Base-by-base conservation (phyloP, 2,797 vertebrate species). In the Artibeus lituratus region DNA sequence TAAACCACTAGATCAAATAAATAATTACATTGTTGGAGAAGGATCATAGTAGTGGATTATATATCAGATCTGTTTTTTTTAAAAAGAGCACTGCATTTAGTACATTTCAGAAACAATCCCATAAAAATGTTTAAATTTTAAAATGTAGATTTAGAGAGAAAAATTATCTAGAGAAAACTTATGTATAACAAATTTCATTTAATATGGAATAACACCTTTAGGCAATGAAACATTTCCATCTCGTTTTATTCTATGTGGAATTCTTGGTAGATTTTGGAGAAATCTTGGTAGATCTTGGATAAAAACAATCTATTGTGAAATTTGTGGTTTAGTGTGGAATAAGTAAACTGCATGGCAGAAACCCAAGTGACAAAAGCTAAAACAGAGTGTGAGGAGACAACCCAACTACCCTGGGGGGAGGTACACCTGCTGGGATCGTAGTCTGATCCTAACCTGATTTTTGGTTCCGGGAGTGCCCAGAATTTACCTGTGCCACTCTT, bases 101-200 rank as follows among this genome's bases (percentile, higher is more conserved):
- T 44, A 55, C 73, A 67, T 82, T 94, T 78, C 47, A 90, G 49
- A 86, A 86, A 69, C 65, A 94, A 87, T 92, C 83, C 22, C 55
- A 39, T 35, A 67, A 73, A 53, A 35, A 14, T 22, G 3, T 55
- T 86, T 85, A 44, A 44, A 65, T 53, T 77, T 89, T 26, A 53
- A 88, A 82, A 69, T 76, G 9, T 77, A 22, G 15, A 90, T 44
- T 77, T 91, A 92, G 62, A 67, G 57, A 86, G 37, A 55, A 8
- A 81, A 72, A 76, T 87, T 91, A 49, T 65, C 21, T 67, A 21
- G 35, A 77, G 59, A 81, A 85, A 65, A 44, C 77, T 89, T 86
- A 72, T 65, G 15, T 42, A 76, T 32, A 91, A 85, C n/a, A 82
- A 72, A 90, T 65, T 76, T 10, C 29, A 62, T 86, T 53, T 87